Percentiles rank a stretch among this genome's conserved stretches.
These are phyloP conservation scores for Zaprionus lineosus DNA, from an alignment of 2,888 invertebrate genomes.

Conservation along the genomic window DNA sequence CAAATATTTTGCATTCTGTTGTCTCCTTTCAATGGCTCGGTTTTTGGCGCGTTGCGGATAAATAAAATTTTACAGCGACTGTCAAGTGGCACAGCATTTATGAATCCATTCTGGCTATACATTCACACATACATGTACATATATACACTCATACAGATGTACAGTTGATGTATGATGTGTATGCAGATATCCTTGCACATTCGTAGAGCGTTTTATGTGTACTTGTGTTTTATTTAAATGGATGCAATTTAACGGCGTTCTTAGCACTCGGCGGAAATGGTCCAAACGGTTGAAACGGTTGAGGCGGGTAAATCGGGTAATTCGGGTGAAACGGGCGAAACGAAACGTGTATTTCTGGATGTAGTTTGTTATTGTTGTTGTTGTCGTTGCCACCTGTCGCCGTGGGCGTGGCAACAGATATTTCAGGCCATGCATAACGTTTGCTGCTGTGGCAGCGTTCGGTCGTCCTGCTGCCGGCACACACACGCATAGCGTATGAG, in stretches of 20 bases:
- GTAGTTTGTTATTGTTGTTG: conserved; percentile 25
- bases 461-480: neutral
- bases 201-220: neutral
- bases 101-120: conserved; percentile 1
- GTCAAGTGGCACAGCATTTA: conserved; percentile 15
- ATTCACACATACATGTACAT: neutral
- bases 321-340: no score
- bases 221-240: conserved; percentile 46
- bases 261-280: conserved; percentile 29
- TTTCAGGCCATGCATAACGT: conserved; percentile 36
- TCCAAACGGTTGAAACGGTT: conserved; percentile 9
- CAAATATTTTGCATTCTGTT: neutral
- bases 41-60: conserved; percentile 56
- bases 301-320: no score
- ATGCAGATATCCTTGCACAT: neutral
- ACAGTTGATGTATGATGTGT: no score
- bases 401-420: conserved; percentile 59
- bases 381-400: conserved; percentile 64
- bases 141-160: neutral
- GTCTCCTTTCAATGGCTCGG: neutral
- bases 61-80: conserved; percentile 37
- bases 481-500: conserved; percentile 44
- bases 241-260: conserved; percentile 39
- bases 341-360: conserved; percentile 17
- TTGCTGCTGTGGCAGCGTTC: neutral